Evolutionary conservation across 2,113 vertebrate genomes (phyloP).

Genomic region (Chaetops frenatus): DNA sequence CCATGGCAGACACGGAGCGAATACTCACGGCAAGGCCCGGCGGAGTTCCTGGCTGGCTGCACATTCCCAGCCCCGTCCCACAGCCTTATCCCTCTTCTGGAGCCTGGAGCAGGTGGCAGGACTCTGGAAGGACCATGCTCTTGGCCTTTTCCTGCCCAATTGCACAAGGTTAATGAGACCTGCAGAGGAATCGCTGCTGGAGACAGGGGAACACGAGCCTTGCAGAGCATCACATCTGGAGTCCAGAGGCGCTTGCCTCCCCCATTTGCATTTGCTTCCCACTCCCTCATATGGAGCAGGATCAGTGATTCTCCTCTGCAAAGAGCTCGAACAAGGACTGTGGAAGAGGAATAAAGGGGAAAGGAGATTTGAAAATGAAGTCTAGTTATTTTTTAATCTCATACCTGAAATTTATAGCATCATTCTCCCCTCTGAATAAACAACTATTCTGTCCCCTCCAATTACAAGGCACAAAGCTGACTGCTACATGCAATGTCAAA

Average conservation of each 20-base stretch:
- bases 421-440: conserved; percentile 30
- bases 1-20: accelerated
- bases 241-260: neutral
- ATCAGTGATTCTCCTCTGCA: neutral
- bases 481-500: conserved; percentile 44
- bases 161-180: conserved; percentile 52
- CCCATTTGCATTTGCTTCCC: neutral
- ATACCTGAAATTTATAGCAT: conserved; percentile 38
- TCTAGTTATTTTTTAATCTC: conserved; percentile 23
- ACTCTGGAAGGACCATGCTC: neutral
- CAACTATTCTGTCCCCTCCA: conserved; percentile 37
- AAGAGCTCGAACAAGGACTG: neutral
- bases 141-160: conserved; percentile 35
- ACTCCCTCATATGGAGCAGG: neutral
- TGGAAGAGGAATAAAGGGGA: neutral
- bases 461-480: conserved; percentile 35
- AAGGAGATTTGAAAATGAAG: conserved; percentile 35
- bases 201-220: neutral
- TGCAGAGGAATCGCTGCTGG: conserved; percentile 1
- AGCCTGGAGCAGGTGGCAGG: conserved; percentile 12
- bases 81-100: neutral
- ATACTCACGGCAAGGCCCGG: accelerated
- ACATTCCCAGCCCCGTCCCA: accelerated
- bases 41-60: neutral
- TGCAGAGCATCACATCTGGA: conserved; percentile 42